Percentiles rank a stretch among this genome's conserved stretches.
phyloP scores from a whole-genome alignment of 2,888 invertebrate genomes.

The Apoderus coryli region DNA sequence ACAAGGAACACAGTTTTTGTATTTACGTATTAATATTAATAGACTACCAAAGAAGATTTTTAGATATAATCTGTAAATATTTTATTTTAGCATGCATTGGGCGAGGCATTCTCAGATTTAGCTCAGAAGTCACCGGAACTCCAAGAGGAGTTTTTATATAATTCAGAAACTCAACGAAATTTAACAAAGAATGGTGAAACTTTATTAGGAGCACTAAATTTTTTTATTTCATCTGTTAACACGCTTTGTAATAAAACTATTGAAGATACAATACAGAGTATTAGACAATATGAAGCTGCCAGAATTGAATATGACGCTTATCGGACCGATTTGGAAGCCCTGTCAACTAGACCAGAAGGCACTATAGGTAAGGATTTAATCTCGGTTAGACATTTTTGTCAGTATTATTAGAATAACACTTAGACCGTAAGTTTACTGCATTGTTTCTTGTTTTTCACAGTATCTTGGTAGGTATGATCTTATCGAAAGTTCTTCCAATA shows the following conservation, averaged over 20 bases:
- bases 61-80: too few species aligned
- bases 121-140: slow-evolving; percentile 93
- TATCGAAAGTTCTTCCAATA: too few species aligned
- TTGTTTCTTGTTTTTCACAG: too few species aligned
- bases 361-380: too few species aligned
- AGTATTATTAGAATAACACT: too few species aligned
- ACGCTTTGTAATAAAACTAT: slow-evolving; percentile 96
- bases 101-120: slow-evolving; percentile 87
- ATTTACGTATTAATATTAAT: too few species aligned
- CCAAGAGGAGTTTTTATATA: slow-evolving; percentile 87
- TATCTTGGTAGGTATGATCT: too few species aligned
- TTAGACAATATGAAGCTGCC: slow-evolving; percentile 61
- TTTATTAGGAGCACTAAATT: slow-evolving; percentile 81
- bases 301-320: slow-evolving; percentile 96
- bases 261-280: slow-evolving; percentile 78
- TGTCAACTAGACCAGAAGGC: slow-evolving; percentile 49
- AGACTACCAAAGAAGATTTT: too few species aligned
- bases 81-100: slow-evolving; percentile 59
- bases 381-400: too few species aligned
- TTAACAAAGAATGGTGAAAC: slow-evolving; percentile 89
- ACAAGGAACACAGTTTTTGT: too few species aligned
- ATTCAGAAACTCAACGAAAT: slow-evolving; percentile 90
- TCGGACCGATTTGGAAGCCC: slow-evolving; percentile 79
- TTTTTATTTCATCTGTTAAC: slow-evolving; percentile 90
- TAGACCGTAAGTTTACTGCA: too few species aligned